Evolutionary conservation across 1,140 invertebrate species (phyloP).

Genomic region (Leucophenga varia): DNA sequence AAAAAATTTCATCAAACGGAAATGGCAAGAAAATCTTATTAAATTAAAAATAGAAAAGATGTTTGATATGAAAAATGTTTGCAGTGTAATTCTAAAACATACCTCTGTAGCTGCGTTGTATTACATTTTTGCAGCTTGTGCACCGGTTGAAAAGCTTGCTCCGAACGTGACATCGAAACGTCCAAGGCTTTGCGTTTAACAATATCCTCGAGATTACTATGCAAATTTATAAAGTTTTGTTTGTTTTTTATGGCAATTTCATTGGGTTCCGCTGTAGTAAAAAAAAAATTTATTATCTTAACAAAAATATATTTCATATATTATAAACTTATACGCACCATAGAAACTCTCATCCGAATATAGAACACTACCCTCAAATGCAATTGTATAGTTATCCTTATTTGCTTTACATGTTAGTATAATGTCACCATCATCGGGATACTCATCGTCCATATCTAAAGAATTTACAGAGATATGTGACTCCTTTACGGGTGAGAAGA

Average conservation of each 20-base stretch:
- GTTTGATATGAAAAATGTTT: neutral
- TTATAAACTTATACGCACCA: conserved; percentile 56
- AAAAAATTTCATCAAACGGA: conserved; percentile 2
- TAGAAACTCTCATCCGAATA: conserved; percentile 83
- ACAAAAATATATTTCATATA: neutral
- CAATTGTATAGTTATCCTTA: conserved; percentile 93
- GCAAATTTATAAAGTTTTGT: conserved; percentile 54
- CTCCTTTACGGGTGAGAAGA: conserved; percentile 91
- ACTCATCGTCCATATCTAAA: conserved; percentile 80
- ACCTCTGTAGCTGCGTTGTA: conserved; percentile 51
- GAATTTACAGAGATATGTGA: conserved; percentile 87
- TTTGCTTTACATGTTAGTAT: conserved; percentile 87
- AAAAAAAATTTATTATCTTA: neutral
- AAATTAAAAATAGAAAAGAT: too few species aligned
- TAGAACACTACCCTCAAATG: conserved; percentile 86
- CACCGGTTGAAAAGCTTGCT: conserved; percentile 78
- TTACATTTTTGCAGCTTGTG: conserved; percentile 72
- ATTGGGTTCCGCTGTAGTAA: conserved; percentile 38
- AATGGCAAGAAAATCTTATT: conserved; percentile 1
- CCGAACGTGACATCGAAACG: conserved; percentile 78
- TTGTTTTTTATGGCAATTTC: conserved; percentile 41
- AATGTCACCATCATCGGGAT: conserved; percentile 73
- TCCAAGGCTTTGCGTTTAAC: conserved; percentile 60
- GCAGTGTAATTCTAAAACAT: conserved; percentile 16
- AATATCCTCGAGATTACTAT: conserved; percentile 54